Percentiles rank a stretch among this genome's conserved stretches.
phyloP scores from a whole-genome alignment of 2,888 invertebrate species.

The Spisula solida region DNA sequence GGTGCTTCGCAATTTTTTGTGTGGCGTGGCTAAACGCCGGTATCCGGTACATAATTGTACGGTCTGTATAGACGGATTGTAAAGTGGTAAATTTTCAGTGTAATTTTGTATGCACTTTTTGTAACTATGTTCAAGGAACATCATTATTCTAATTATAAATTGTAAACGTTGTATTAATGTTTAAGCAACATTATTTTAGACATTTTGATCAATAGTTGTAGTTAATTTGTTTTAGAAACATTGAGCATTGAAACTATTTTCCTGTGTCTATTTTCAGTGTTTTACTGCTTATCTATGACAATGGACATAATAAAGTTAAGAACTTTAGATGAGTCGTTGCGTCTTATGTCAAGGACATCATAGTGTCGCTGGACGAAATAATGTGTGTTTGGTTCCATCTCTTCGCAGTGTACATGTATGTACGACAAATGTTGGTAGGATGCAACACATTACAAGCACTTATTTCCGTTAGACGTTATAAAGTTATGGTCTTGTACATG shows the following conservation, averaged over 20 bases:
- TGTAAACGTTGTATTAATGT: not conserved
- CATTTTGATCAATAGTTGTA: conserved; percentile 7
- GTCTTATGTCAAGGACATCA: not conserved
- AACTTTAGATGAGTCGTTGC: conserved; percentile 8
- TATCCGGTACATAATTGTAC: too few relatives aligned
- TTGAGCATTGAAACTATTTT: not conserved
- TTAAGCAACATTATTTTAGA: conserved; percentile 4
- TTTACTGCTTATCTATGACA: conserved; percentile 7
- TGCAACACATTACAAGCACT: too few relatives aligned
- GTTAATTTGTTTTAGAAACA: conserved; percentile 11
- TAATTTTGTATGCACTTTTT: not conserved
- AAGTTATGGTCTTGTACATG: too few relatives aligned
- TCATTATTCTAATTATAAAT: not conserved
- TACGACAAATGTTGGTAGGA: too few relatives aligned
- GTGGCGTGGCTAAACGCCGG: not conserved
- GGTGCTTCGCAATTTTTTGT: not conserved
- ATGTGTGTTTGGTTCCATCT: too few relatives aligned
- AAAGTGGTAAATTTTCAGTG: not conserved
- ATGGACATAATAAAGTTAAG: conserved; percentile 5
- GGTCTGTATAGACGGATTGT: not conserved
- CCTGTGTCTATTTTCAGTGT: conserved; percentile 22
- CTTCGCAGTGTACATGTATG: too few relatives aligned
- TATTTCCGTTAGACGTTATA: too few relatives aligned
- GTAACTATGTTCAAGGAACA: not conserved
- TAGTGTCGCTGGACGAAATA: too few relatives aligned